Base-by-base conservation (phyloP, 2,797 vertebrate genomes). In the Coregonus suidteri region DNA sequence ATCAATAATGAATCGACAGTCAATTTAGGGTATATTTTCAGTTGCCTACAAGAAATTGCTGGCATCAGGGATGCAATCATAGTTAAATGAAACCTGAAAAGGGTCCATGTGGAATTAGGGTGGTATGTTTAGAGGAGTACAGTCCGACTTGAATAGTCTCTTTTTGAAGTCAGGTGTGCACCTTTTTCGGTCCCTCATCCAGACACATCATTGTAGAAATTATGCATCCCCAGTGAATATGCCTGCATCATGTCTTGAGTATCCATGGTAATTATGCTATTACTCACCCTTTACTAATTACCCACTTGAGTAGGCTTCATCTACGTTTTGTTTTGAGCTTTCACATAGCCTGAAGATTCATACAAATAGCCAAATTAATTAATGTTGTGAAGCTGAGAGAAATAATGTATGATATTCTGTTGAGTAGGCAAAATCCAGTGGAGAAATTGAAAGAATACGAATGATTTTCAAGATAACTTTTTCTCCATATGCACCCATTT, bases 1-100 rank as follows among this genome's bases (percentile, higher is more conserved):
- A 59, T 62, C 56, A n/a, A 79, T 85, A 85, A 87, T 83, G 20
- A 80, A 84, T 76, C 7, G 66, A 51, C 71, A 75, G 79, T 77
- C 75, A 76, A 71, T 85, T 47, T 47, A 76, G 79, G 69, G 53
- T 9, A n/a, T 6, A 2, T 20, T 59, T 59, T 59, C 18, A 7
- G 15, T 62, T 62, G n/a, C n/a, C 3, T 18, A n/a, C 2, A n/a
- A 3, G 5, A 62, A 47, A 47, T 13, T 47, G 6, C 15, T 18
- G 53, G 53, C 53, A 56, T 16, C 16, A 7, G 13, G 16, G 15
- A 16, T 18, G 16, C 18, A 47, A 47, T 47, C 41, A 3, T 15
- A 11, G 16, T 74, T 35, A 30, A 37, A 13, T 59, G 53, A 64
- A 77, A 62, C 20, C 6, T 54, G 31, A 35, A 6, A 47, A 41